Evolutionary conservation across 1,140 invertebrate genomes (phyloP).

Genomic region (Macrocentrus cingulum): DNA sequence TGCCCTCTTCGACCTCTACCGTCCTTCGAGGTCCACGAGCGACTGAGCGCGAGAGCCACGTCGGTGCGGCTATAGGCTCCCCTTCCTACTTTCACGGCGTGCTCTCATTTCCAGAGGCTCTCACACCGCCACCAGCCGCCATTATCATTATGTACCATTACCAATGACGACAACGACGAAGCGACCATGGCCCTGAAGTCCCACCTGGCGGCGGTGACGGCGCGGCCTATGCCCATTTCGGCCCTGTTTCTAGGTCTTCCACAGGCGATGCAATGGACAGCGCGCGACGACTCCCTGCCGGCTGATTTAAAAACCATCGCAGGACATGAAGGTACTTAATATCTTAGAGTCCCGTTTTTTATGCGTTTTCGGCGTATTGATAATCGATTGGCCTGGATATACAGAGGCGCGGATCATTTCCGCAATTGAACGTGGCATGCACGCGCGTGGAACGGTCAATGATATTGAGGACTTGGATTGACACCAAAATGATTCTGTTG

Average conservation of each 20-base stretch:
- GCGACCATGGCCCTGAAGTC: slow-evolving; percentile 27
- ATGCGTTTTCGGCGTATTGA: not conserved
- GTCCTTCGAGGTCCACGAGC: slow-evolving; percentile 60
- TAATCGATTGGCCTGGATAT: too few relatives aligned
- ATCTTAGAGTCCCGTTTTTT: slow-evolving; percentile 7
- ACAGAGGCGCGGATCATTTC: too few relatives aligned
- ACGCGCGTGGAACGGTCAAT: not conserved
- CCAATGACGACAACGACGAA: slow-evolving; percentile 29
- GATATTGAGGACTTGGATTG: slow-evolving; percentile 17
- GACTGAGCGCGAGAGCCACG: slow-evolving; percentile 52
- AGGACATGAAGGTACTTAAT: not conserved
- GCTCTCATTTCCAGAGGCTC: slow-evolving; percentile 44
- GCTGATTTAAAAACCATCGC: not conserved
- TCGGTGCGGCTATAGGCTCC: slow-evolving; percentile 55
- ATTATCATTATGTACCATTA: slow-evolving; percentile 48
- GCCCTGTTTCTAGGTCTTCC: slow-evolving; percentile 44
- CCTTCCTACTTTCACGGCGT: slow-evolving; percentile 58
- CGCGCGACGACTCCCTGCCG: not conserved
- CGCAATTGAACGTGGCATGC: too few relatives aligned
- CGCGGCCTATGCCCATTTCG: slow-evolving; percentile 34
- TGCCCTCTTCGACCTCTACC: slow-evolving; percentile 58
- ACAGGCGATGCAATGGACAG: not conserved
- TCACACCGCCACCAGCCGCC: slow-evolving; percentile 27
- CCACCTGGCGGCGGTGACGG: not conserved
- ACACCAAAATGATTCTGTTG: slow-evolving; percentile 17